A percentile compares a stretch with the other conserved stretches of the same genome.
phyloP scores from a whole-genome alignment of 2,888 invertebrate species.

The Carcina quercana region DNA sequence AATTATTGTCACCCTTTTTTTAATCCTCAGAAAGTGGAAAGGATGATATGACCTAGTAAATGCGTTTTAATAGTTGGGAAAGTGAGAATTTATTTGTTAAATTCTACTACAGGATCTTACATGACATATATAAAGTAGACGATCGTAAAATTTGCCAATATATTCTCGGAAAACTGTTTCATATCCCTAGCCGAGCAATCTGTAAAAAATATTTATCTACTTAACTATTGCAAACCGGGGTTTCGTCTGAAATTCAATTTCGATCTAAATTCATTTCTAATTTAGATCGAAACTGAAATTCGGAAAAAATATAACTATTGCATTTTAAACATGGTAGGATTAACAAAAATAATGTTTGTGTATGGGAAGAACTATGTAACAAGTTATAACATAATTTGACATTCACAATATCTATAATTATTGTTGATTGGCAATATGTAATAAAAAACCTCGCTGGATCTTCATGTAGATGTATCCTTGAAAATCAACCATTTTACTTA shows the following conservation, averaged over 20 bases:
- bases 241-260: slow-evolving; percentile 19
- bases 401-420: slow-evolving; percentile 58
- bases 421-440: too few species aligned
- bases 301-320: slow-evolving; percentile 56
- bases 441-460: too few species aligned
- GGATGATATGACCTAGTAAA: too few species aligned
- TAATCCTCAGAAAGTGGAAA: too few species aligned
- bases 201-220: slow-evolving; percentile 54
- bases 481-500: too few species aligned
- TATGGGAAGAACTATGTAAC: slow-evolving; percentile 69
- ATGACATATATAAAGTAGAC: too few species aligned
- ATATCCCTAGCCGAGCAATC: slow-evolving; percentile 53
- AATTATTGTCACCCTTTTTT: too few species aligned
- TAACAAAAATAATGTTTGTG: slow-evolving; percentile 68
- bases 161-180: slow-evolving; percentile 43
- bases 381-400: slow-evolving; percentile 62
- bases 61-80: too few species aligned
- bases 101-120: too few species aligned
- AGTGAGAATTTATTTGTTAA: too few species aligned
- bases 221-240: slow-evolving; percentile 66
- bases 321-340: slow-evolving; percentile 68
- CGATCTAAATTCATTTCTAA: slow-evolving; percentile 11
- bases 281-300: slow-evolving; percentile 24
- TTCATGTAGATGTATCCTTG: too few species aligned
- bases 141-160: slow-evolving; percentile 51